Conservation (phyloP, 2,113 vertebrate species). For the Vombatus ursinus region DNA sequence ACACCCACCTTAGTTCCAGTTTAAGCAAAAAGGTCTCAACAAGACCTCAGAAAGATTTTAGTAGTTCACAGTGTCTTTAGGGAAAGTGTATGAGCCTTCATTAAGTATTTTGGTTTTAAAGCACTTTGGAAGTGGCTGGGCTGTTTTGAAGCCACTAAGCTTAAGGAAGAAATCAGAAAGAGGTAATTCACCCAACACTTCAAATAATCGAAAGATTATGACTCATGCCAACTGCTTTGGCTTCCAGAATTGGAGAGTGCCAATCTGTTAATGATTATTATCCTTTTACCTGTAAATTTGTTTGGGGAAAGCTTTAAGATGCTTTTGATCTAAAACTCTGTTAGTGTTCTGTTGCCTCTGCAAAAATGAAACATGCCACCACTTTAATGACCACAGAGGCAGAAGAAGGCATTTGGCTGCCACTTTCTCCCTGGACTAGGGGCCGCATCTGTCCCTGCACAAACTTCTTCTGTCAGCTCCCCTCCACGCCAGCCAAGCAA, state of each 20-base stretch:
- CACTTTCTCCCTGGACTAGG: neutral
- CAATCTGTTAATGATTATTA: neutral
- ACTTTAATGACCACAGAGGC: neutral
- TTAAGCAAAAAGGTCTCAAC: neutral
- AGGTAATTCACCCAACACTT: neutral
- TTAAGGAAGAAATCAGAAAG: neutral
- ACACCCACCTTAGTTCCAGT: accelerated
- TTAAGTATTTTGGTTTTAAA: neutral
- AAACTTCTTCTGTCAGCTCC: neutral
- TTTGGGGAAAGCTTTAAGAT: neutral
- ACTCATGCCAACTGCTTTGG: neutral
- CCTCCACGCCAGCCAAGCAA: neutral
- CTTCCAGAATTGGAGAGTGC: neutral
- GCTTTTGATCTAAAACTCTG: neutral
- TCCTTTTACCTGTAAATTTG: neutral
- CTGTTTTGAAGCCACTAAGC: neutral
- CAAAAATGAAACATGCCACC: neutral
- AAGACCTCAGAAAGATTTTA: neutral
- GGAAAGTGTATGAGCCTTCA: neutral
- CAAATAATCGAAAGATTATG: neutral
- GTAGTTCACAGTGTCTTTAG: neutral
- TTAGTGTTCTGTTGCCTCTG: neutral
- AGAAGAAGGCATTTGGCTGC: neutral
- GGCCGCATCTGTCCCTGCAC: neutral
- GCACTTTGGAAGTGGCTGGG: neutral